phyloP scores from a whole-genome alignment of 2,888 invertebrate genomes.

The Acanthacorydalis orientalis region DNA sequence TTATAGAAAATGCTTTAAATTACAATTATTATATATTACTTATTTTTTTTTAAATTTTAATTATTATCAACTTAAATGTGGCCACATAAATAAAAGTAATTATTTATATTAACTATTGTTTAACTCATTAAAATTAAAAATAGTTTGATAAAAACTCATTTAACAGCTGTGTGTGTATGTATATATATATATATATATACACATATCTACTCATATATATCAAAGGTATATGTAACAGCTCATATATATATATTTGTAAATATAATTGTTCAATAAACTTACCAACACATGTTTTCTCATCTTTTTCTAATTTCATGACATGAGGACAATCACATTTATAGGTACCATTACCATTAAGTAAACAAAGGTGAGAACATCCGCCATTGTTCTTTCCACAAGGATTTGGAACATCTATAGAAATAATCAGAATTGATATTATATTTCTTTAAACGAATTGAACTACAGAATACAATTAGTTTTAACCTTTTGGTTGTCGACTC shows the following conservation, averaged over 20 bases:
- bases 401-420: constrained; percentile 25
- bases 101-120: too few relatives aligned
- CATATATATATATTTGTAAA: too few relatives aligned
- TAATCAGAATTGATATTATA: not conserved
- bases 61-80: too few relatives aligned
- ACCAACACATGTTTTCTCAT: constrained; percentile 50
- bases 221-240: too few relatives aligned
- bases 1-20: not conserved
- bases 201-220: too few relatives aligned
- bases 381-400: constrained; percentile 57
- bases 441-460: not conserved
- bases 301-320: constrained; percentile 56
- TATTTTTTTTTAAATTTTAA: too few relatives aligned
- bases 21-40: not conserved
- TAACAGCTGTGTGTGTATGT: too few relatives aligned
- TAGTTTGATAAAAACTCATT: too few relatives aligned
- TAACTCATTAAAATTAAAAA: too few relatives aligned
- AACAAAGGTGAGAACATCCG: constrained; percentile 67
- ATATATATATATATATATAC: too few relatives aligned
- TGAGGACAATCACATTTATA: constrained; percentile 73
- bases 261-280: constrained; percentile 16
- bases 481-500: constrained; percentile 48
- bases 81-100: too few relatives aligned
- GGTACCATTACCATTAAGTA: constrained; percentile 45
- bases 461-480: constrained; percentile 5